A percentile compares a stretch with the other conserved stretches of the same genome.
phyloP scores from a whole-genome alignment of 2,888 invertebrate species.

The Lasioglossum lativentre region DNA sequence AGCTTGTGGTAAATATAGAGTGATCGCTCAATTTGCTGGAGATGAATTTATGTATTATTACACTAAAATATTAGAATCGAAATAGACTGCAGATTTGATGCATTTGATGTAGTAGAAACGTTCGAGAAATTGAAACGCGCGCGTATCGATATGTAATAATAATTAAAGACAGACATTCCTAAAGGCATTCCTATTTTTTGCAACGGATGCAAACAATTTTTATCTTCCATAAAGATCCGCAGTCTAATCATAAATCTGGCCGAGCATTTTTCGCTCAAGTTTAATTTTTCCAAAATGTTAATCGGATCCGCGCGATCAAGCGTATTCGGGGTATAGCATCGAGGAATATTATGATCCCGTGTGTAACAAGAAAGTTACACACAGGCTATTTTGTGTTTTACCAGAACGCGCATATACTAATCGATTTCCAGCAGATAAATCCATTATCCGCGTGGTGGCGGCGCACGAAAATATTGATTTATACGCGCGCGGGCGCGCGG shows the following conservation, averaged over 20 bases:
- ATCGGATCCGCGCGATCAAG: constrained; percentile 41
- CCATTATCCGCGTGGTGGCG: constrained; percentile 20
- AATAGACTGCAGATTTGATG: no score
- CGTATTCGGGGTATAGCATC: constrained; percentile 29
- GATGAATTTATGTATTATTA: no score
- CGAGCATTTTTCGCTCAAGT: no score
- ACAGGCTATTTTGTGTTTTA: constrained; percentile 31
- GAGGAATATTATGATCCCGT: constrained; percentile 40
- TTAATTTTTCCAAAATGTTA: constrained; percentile 11
- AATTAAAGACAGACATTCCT: no score
- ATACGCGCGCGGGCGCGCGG: constrained; percentile 8
- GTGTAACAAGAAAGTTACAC: constrained; percentile 7
- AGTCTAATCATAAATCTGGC: no score
- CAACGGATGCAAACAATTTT: no score
- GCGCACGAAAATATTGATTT: constrained; percentile 48
- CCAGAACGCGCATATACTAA: constrained; percentile 30
- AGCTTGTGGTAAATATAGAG: not conserved
- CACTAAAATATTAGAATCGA: no score
- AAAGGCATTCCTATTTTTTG: no score
- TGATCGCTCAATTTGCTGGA: not conserved
- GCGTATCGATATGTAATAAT: no score
- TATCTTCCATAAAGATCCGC: no score
- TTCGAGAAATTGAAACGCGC: no score
- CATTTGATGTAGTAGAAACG: no score
- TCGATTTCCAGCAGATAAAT: constrained; percentile 53